Conservation (phyloP, 2,113 vertebrate genomes). For the Pantherophis guttatus region DNA sequence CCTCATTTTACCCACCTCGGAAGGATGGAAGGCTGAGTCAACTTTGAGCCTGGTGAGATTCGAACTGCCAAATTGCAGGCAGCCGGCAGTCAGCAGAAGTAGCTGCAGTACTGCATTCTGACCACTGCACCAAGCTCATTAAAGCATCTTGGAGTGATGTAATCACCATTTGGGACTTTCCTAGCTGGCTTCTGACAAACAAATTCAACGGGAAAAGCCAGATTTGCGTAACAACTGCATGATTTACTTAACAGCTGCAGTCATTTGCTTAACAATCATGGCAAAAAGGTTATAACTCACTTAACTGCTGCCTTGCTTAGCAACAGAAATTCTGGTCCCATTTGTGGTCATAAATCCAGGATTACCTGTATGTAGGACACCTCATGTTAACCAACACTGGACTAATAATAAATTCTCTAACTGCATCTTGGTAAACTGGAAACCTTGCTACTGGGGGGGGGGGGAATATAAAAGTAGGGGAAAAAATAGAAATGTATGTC, state of each 20-base stretch:
- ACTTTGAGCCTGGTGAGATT: too few relatives aligned
- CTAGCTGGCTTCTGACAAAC: not conserved
- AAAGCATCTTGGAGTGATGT: not conserved
- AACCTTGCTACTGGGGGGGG: not conserved
- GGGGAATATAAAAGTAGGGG: not conserved
- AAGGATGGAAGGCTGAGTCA: too few relatives aligned
- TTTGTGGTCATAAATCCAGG: not conserved
- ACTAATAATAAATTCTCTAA: not conserved
- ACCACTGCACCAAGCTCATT: not conserved
- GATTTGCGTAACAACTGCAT: not conserved
- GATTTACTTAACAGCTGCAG: too few relatives aligned
- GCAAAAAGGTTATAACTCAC: not conserved
- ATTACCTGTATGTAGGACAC: not conserved
- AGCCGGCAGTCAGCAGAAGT: too few relatives aligned
- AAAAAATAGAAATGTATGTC: not conserved
- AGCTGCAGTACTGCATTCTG: too few relatives aligned
- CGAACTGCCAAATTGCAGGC: too few relatives aligned
- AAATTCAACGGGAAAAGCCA: not conserved
- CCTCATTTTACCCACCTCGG: too few relatives aligned
- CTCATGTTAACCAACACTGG: not conserved
- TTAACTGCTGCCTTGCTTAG: not conserved
- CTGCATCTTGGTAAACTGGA: not conserved
- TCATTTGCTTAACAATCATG: not conserved
- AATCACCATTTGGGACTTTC: not conserved
- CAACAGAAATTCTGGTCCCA: not conserved